Evolutionary conservation across 2,113 vertebrate genomes (phyloP), one percentile per base, ranked within the genome.

Genomic region (Tretioscincus oriximinensis): DNA sequence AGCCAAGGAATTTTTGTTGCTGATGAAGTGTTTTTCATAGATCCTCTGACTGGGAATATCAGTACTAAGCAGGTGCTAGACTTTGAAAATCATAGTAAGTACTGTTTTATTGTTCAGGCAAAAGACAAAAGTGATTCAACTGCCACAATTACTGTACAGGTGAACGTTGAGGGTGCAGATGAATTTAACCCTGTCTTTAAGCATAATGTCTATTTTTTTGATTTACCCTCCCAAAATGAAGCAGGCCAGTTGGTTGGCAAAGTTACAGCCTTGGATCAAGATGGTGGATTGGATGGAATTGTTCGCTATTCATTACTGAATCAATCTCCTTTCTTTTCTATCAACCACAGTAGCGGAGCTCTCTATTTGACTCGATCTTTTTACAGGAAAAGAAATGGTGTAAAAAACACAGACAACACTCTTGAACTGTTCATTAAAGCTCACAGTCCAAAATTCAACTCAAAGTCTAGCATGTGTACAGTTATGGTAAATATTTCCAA

Each of bases 181-280:
- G 98, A 99, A 88, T 99, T 97, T 91, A 95, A 96, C 78, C 98
- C 98, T 0, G 54, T 97, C 45, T 99, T 99, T 86, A 95, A 95
- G 60, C 96, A 97, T 83, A 95, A 96, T 58, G 90, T 89, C 0
- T 99, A 99, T 91, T 94, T 94, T 82, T 99, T 99, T 86, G 85
- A 87, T 79, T 92, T 99, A 12, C 95, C 95, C 2, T 90, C 94
- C 79, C 94, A 95, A 51, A 87, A 91, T 0, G 86, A 92, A 78
- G 87, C 87, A 2, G 96, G 94, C 49, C 95, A 97, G 61, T 87
- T 91, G 1, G 82, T 98, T 8, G 98, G 98, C 73, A 94, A 93
- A 24, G 97, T 99, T 72, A 94, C 92, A 91, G 97, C 98, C 1
- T 95, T 95, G 26, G 98, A 99, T 83, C 92, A 92, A 0, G 98